Evolutionary conservation across 2,797 vertebrate genomes (phyloP).

Genomic region (Pantherophis alleghaniensis): DNA sequence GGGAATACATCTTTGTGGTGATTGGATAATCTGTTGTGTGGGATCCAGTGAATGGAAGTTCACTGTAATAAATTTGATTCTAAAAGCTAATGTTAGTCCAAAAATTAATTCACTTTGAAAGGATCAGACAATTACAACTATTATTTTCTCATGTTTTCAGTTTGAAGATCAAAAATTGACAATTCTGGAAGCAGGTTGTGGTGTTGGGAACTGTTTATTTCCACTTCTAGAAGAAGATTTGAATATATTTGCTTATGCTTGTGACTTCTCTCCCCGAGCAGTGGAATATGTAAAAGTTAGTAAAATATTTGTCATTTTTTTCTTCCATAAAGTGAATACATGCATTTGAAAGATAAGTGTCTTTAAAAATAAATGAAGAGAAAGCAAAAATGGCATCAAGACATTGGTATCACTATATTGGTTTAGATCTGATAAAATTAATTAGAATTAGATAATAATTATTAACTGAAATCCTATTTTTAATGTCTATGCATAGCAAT

Average conservation of each 20-base stretch:
- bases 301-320: conserved; percentile 29
- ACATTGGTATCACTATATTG: not conserved
- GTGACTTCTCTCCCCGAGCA: conserved; percentile 95
- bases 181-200: conserved; percentile 94
- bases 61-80: not conserved
- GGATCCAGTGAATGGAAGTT: not conserved
- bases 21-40: not conserved
- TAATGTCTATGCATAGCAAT: not conserved
- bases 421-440: not conserved
- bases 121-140: conserved; percentile 2
- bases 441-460: not conserved
- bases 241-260: conserved; percentile 90
- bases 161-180: conserved; percentile 84
- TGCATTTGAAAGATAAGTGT: not conserved
- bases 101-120: not conserved
- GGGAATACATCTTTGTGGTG: not conserved
- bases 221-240: conserved; percentile 89
- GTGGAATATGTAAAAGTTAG: conserved; percentile 93
- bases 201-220: conserved; percentile 97
- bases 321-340: not conserved
- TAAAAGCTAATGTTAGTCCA: not conserved
- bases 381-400: not conserved
- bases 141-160: conserved; percentile 66
- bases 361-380: conserved; percentile 6
- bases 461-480: not conserved